Evolutionary conservation across 2,888 invertebrate species (phyloP).

Genomic region (Ectemnius lituratus): DNA sequence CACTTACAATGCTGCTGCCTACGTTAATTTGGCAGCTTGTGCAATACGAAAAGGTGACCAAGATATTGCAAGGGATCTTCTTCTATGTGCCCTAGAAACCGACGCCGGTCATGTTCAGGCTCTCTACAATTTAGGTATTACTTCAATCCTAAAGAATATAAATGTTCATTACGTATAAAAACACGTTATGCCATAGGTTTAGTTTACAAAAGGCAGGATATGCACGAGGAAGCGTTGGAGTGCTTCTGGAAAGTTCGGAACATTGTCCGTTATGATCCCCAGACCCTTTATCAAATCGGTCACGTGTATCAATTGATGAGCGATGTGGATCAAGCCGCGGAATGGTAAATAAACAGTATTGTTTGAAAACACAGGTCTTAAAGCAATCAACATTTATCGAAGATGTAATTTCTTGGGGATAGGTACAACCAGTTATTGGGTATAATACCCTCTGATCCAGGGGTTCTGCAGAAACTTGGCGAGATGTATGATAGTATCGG

Average conservation of each 20-base stretch:
- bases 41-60: constrained; percentile 84
- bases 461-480: constrained; percentile 92
- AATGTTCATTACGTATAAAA: neutral
- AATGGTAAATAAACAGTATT: constrained; percentile 78
- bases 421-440: constrained; percentile 89
- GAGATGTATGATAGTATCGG: constrained; percentile 93
- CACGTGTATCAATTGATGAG: constrained; percentile 85
- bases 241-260: constrained; percentile 88
- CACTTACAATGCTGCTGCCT: constrained; percentile 88
- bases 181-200: constrained; percentile 79
- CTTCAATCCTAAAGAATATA: neutral
- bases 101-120: constrained; percentile 92
- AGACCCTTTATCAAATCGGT: constrained; percentile 88
- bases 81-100: constrained; percentile 87
- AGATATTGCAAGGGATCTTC: constrained; percentile 85
- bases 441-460: constrained; percentile 92
- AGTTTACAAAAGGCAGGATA: constrained; percentile 84
- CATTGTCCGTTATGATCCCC: constrained; percentile 85
- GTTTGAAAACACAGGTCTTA: no score
- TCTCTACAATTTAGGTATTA: constrained; percentile 87
- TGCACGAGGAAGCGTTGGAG: constrained; percentile 87
- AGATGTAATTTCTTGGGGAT: no score
- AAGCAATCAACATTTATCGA: no score
- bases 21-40: constrained; percentile 92
- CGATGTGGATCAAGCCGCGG: constrained; percentile 82